Evolutionary conservation across 92 coral and sea anemone species (phyloP), one percentile per base, ranked within the genome.

Genomic region (Nematostella vectensis): DNA sequence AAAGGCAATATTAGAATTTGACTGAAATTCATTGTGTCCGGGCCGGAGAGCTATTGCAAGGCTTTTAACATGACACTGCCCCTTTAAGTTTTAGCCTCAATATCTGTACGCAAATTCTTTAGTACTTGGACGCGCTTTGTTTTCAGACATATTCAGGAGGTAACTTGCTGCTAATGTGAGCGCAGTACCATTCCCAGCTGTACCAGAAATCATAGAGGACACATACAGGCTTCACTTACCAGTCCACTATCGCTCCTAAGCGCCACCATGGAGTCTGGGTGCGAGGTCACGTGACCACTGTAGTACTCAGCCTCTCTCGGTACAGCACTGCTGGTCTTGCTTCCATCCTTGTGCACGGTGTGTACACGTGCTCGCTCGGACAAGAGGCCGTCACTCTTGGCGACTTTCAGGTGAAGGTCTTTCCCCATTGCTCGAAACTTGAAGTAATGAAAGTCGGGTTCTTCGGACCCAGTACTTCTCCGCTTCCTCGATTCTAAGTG

Each of bases 251-350:
- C 42, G 57, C 63, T 68, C 49, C 83, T 80, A 29, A 85, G 47
- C 13, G 87, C 83, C 58, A 80, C 95, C 57, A 65, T 29, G 19
- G 88, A 85, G 23, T 63, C 61, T 21, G 95, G 95, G 4, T 85
- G 75, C 11, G 79, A 70, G 16, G 65, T 44, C 67, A 79, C 87
- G 39, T 79, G 83, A 25, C 94, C 94, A 49, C 63, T 74, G 49
- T 74, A 84, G 27, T 66, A 79, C 11, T 76, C 50, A 42, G 47
- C 42, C 8, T 8, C 15, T 42, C 70, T 62, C 15, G 69, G 53
- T 18, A 66, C 57, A 10, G 59, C 53, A n/a, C 44, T 20, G 49
- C 16, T 43, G n/a, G 54, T 45, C 42, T 27, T 74, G 16, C 74
- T 57, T 29, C 94, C 50, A n/a, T n/a, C n/a, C n/a, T n/a, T n/a